Conservation (phyloP, 2,797 vertebrate genomes). For the Kryptolebias ocellatus region DNA sequence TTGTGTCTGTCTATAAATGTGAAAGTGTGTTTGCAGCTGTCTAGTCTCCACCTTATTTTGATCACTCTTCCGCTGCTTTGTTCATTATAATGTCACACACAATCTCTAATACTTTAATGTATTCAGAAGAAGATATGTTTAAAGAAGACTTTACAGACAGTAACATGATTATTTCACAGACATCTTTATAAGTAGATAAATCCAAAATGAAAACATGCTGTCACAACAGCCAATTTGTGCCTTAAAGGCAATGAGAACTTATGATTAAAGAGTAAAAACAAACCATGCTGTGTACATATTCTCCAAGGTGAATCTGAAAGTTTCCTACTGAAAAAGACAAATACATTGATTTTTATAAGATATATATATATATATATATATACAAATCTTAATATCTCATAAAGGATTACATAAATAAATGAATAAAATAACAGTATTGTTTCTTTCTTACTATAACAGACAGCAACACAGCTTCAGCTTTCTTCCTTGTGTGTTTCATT, state of each 20-base stretch:
- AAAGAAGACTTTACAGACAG: conserved; percentile 35
- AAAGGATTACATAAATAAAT: background rate
- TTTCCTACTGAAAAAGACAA: background rate
- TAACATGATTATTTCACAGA: conserved; percentile 45
- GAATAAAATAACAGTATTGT: background rate
- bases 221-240: conserved; percentile 18
- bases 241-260: conserved; percentile 38
- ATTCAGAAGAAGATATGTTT: conserved; percentile 56
- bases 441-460: conserved; percentile 3
- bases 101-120: conserved; percentile 54
- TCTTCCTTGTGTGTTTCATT: conserved; percentile 54
- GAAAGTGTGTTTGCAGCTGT: conserved; percentile 9
- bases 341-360: background rate
- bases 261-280: conserved; percentile 31
- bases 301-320: conserved; percentile 4
- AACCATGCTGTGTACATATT: conserved; percentile 1
- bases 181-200: conserved; percentile 16
- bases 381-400: too few species aligned
- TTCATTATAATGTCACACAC: conserved; percentile 62
- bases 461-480: conserved; percentile 22
- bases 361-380: too few species aligned
- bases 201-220: conserved; percentile 8
- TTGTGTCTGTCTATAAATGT: conserved; percentile 15
- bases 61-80: conserved; percentile 54
- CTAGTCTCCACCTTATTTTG: conserved; percentile 40